phyloP scores from a whole-genome alignment of 2,797 vertebrate genomes.

The Enteromius fasciolatus region DNA sequence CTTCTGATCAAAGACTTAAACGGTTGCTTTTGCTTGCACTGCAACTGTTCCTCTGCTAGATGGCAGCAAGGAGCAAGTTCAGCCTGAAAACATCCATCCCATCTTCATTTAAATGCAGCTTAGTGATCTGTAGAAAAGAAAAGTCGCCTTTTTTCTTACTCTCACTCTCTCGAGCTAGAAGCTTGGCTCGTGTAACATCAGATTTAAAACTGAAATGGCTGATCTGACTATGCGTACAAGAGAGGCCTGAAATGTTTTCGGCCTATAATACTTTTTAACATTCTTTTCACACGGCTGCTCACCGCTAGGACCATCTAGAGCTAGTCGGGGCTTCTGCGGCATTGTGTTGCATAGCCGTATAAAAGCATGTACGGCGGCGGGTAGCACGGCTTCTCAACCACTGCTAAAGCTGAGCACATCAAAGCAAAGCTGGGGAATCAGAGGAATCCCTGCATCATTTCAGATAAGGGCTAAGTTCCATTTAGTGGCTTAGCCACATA shows the following conservation, averaged over 20 bases:
- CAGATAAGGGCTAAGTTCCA: conserved; percentile 76
- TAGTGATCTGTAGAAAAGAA: conserved; percentile 15
- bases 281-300: conserved; percentile 50
- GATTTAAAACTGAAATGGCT: conserved; percentile 60
- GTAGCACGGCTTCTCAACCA: conserved; percentile 9
- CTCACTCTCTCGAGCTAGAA: neutral
- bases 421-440: conserved; percentile 72
- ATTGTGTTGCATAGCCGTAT: conserved; percentile 55
- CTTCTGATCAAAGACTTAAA: neutral
- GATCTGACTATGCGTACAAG: conserved; percentile 47
- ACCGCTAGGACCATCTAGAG: conserved; percentile 54
- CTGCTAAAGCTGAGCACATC: conserved; percentile 68
- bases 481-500: conserved; percentile 74
- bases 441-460: conserved; percentile 71
- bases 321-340: conserved; percentile 53
- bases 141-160: neutral
- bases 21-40: conserved; percentile 7
- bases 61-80: conserved; percentile 40
- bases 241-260: conserved; percentile 24
- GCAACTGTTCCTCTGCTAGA: conserved; percentile 28
- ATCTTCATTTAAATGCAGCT: conserved; percentile 18
- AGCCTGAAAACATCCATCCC: neutral
- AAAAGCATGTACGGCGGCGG: conserved; percentile 55
- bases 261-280: conserved; percentile 52
- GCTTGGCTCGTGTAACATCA: conserved; percentile 37